A percentile compares a stretch with the other conserved stretches of the same genome.
Conservation (phyloP, 1,140 invertebrate genomes). For the Melanaphis sacchari region DNA sequence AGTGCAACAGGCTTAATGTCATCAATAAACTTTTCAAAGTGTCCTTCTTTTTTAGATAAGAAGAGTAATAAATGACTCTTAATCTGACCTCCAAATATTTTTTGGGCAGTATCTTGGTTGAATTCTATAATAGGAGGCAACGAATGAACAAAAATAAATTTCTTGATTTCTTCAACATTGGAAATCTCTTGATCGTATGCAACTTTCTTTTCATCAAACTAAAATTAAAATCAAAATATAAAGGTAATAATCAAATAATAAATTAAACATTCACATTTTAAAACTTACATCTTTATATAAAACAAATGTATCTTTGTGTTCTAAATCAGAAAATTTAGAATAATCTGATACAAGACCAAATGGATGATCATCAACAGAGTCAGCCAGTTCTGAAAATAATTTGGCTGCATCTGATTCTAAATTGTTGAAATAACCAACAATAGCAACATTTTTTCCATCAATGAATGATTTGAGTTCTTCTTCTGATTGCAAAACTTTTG, state of each 20-base stretch:
- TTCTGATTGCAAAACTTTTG: constrained; percentile 76
- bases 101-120: constrained; percentile 95
- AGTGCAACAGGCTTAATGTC: constrained; percentile 81
- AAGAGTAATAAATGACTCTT: constrained; percentile 96
- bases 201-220: constrained; percentile 93
- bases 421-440: constrained; percentile 96
- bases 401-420: constrained; percentile 79
- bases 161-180: constrained; percentile 74
- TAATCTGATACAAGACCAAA: constrained; percentile 87
- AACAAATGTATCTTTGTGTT: constrained; percentile 74
- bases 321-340: constrained; percentile 68
- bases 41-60: constrained; percentile 86
- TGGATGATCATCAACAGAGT: constrained; percentile 82
- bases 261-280: background rate
- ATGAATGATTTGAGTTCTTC: constrained; percentile 87
- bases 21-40: constrained; percentile 81
- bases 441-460: constrained; percentile 78
- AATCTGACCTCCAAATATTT: constrained; percentile 98
- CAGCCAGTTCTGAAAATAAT: constrained; percentile 81
- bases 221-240: constrained; percentile 63
- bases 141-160: constrained; percentile 85
- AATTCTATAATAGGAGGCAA: constrained; percentile 96
- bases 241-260: constrained; percentile 29
- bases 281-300: constrained; percentile 87
- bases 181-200: constrained; percentile 78